Base-by-base conservation (phyloP, 2,113 vertebrate species). In the Opisthocomus hoazin region DNA sequence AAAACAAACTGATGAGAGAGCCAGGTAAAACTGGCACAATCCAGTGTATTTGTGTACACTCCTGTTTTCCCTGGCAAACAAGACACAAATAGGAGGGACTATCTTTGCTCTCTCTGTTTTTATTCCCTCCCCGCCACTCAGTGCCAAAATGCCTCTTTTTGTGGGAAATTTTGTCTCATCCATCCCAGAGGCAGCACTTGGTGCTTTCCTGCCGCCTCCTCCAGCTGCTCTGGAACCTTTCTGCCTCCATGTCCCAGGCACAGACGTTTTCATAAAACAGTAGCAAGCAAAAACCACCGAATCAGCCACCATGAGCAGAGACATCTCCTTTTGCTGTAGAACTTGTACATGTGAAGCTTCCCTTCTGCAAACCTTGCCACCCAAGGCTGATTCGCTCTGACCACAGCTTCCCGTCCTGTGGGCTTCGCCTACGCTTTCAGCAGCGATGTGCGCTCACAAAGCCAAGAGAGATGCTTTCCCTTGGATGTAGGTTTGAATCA, bases 391-490 rank as follows among this genome's bases (percentile, higher is more conserved):
- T 41, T 51, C 2, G 1, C 34, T n/a, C 37, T 58, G 57, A 46
- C 80, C 66, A 13, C 80, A 84, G 48, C 54, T 63, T 74, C 84
- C 68, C 11, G 2, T 18, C 30, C 79, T 7, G 9, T 3, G 36
- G 15, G 50, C 76, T 86, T 41, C 56, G 66, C 63, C 37, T 32
- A 1, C 0, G 1, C 81, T n/a, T 43, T 75, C 87, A 48, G 82
- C 21, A n/a, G 43, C 12, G 48, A 45, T 9, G 7, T 0, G 16
- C 30, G 3, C 27, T 29, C 1, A 0, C 5, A 2, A 50, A 78
- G 39, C 46, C 14, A 30, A 50, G 66, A 82, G 30, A 90, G 53
- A 36, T 0, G 2, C 39, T n/a, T 57, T 79, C 29, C 7, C 53
- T 36, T 27, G 29, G 32, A 23, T 0, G 0, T 22, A 58, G 10